Evolutionary conservation across 2,888 invertebrate species (phyloP).

Genomic region (Phymatocera aterrima): DNA sequence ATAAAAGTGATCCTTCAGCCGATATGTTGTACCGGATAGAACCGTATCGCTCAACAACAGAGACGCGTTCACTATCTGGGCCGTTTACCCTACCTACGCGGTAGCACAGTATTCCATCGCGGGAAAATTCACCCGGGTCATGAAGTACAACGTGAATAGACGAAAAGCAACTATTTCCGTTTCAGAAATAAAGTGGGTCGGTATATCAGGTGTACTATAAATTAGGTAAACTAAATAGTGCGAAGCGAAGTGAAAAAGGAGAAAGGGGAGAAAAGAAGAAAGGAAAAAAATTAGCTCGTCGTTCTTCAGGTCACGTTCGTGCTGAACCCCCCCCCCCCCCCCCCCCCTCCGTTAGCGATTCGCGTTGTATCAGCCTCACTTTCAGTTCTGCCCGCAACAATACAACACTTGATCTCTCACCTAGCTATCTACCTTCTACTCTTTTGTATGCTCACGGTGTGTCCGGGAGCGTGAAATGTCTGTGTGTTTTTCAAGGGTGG

Average conservation of each 20-base stretch:
- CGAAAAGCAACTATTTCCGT: slow-evolving; percentile 6
- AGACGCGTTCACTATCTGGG: too few relatives aligned
- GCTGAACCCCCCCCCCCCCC: slow-evolving; percentile 47
- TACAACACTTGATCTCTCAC: slow-evolving; percentile 58
- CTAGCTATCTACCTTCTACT: slow-evolving; percentile 19
- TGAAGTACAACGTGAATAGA: background rate
- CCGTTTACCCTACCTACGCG: background rate
- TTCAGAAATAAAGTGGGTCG: slow-evolving; percentile 28
- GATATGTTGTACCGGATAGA: too few relatives aligned
- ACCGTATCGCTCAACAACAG: too few relatives aligned
- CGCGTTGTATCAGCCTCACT: slow-evolving; percentile 59
- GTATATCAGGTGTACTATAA: too few relatives aligned
- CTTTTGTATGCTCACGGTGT: slow-evolving; percentile 34
- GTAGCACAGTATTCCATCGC: background rate
- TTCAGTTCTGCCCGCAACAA: slow-evolving; percentile 60
- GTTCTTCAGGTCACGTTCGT: slow-evolving; percentile 41
- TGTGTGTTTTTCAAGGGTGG: slow-evolving; percentile 25
- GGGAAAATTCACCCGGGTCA: background rate
- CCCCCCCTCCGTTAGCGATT: slow-evolving; percentile 39
- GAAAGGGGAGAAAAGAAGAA: slow-evolving; percentile 3
- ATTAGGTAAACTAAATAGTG: slow-evolving; percentile 43
- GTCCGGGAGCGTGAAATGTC: slow-evolving; percentile 18
- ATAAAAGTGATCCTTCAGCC: too few relatives aligned
- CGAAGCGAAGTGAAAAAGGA: slow-evolving; percentile 43
- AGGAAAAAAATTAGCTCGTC: background rate